phyloP scores from a whole-genome alignment of 2,888 invertebrate species.

The Sinopyrophorus schimmeli region DNA sequence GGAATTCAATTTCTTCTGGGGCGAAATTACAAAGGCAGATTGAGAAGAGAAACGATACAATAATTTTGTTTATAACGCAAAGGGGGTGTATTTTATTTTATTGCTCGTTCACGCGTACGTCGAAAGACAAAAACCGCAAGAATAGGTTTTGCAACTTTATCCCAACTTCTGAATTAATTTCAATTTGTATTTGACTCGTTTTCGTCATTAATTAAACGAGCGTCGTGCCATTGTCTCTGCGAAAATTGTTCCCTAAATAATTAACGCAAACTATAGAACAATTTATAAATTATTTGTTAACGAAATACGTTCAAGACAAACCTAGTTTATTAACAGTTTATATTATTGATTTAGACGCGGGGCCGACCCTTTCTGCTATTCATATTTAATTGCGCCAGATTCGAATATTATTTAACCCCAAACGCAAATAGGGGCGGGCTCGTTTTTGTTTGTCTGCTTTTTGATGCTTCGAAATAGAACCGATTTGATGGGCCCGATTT shows the following conservation, averaged over 20 bases:
- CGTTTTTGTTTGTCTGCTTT: too few relatives aligned
- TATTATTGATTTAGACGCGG: too few relatives aligned
- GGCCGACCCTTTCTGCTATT: too few relatives aligned
- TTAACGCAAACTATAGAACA: conserved; percentile 16
- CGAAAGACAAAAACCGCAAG: conserved; percentile 10
- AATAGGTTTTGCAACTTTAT: conserved; percentile 11
- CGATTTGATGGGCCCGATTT: too few relatives aligned
- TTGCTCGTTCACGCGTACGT: conserved; percentile 17
- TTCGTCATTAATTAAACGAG: conserved; percentile 20
- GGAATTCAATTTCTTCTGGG: conserved; percentile 2
- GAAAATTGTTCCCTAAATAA: conserved; percentile 16
- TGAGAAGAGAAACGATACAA: conserved; percentile 1
- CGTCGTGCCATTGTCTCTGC: conserved; percentile 11
- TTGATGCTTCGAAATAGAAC: too few relatives aligned
- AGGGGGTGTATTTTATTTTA: conserved; percentile 7
- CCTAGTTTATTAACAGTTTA: too few relatives aligned
- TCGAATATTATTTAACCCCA: too few relatives aligned
- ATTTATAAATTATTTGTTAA: conserved; percentile 18
- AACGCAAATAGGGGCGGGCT: too few relatives aligned
- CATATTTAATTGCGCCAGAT: too few relatives aligned
- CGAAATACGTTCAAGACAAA: too few relatives aligned
- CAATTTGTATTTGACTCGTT: conserved; percentile 13
- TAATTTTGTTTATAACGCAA: conserved; percentile 13
- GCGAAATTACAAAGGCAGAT: conserved; percentile 6
- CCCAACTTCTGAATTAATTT: conserved; percentile 20